Base-by-base conservation (phyloP, 2,888 invertebrate species). In the Brenthis ino region DNA sequence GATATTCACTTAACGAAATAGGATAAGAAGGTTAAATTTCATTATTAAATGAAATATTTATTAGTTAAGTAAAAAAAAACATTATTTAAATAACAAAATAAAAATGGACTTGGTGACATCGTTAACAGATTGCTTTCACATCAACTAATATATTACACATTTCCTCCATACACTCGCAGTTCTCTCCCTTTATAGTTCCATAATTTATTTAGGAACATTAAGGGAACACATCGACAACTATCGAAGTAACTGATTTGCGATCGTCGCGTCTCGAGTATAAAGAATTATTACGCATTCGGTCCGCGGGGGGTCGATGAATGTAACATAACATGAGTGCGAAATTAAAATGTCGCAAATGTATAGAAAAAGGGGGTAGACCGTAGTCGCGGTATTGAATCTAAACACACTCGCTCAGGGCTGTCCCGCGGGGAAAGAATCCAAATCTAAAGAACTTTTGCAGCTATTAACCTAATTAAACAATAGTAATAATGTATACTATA, bases 161-260 rank as follows among this genome's bases (percentile, higher is more conserved):
- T 60, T 60, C 14, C 48, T 58, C 48, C n/a, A 28, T 24, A 60
- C 48, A 24, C 14, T n/a, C 11, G 11, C 8, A 54, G 58, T 28
- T 1, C 14, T 8, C 4, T 48, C 47, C 48, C n/a, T 28, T 24
- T 50, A 50, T n/a, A 16, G 37, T 16, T 8, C 50, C 16, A 60
- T 48, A 60, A 60, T 24, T 37, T 37, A 63, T 51, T 67, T 50
- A 55, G 14, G 28, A 16, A 53, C 66, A 54, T 48, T 33, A 48
- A 16, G 54, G 60, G 60, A 60, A 28, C 61, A 43, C 53, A 67
- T 67, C 61, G 55, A 37, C 48, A 56, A 50, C 66, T 66, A 54
- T 54, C 60, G 50, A n/a, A 61, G 56, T 67, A 67, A 67, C 55
- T 50, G 67, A 67, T 67, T 67, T 67, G 67, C 55, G 55, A 67